Evolutionary conservation across 2,888 invertebrate species (phyloP).

Genomic region (Acanthosepion lycidas): DNA sequence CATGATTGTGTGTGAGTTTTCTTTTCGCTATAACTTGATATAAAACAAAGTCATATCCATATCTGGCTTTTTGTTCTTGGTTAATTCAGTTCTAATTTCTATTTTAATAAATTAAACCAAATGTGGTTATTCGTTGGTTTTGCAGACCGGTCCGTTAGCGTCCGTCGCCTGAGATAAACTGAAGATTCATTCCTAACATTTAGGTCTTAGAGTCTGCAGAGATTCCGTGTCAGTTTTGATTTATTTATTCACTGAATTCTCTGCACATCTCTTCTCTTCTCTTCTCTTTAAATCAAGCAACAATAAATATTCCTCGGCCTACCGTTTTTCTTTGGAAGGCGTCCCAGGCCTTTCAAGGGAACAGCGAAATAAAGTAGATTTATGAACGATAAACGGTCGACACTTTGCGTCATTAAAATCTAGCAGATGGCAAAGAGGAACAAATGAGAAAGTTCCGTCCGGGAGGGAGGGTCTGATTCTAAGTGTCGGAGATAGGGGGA

Average conservation of each 20-base stretch:
- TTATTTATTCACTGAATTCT: slow-evolving; percentile 20
- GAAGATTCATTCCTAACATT: slow-evolving; percentile 33
- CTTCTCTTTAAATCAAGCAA: slow-evolving; percentile 33
- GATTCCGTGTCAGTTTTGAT: slow-evolving; percentile 33
- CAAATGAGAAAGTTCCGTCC: slow-evolving; percentile 33
- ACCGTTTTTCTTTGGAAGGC: neutral
- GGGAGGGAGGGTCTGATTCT: neutral
- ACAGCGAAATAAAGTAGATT: neutral
- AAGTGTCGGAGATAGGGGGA: neutral
- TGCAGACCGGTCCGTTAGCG: neutral
- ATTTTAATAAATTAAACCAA: neutral
- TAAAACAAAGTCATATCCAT: neutral
- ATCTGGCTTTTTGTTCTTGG: neutral
- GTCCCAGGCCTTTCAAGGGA: slow-evolving; percentile 33
- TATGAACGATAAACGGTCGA: slow-evolving; percentile 33
- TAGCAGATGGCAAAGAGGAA: slow-evolving; percentile 22
- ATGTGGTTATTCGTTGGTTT: neutral
- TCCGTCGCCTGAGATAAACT: neutral
- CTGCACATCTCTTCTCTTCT: neutral
- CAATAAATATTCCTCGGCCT: neutral
- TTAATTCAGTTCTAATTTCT: neutral
- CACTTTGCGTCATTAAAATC: slow-evolving; percentile 33
- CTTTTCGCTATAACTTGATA: neutral
- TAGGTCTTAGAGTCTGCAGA: slow-evolving; percentile 22
- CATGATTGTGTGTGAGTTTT: neutral